Evolutionary conservation across 2,888 invertebrate genomes (phyloP), one percentile per base, ranked within the genome.

Genomic region (Lagria hirta): DNA sequence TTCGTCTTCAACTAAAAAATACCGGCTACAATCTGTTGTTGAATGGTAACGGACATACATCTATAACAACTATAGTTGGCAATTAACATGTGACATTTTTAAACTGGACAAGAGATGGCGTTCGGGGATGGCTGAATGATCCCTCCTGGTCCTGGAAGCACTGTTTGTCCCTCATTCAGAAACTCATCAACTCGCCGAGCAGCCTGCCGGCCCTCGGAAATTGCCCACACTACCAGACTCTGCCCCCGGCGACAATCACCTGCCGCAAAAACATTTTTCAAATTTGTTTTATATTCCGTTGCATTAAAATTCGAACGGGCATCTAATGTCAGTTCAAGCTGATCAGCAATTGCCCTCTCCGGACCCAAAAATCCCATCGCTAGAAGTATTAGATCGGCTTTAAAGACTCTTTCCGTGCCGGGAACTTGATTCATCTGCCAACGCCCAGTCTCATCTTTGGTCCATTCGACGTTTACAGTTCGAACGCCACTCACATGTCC

Each of bases 351-450:
- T 47, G 86, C 83, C 64, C 90, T 80, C 75, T 98, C 97, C 1
- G 97, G 97, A 0, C 97, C 97, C 48, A 96, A 75, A 79, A 99
- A 99, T 60, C 99, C 99, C 98, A 99, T 98, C 2, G 99, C 99
- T 32, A 99, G 78, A 49, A 99, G 77, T 40, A 97, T 91, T 50
- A 99, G 77, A 69, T 99, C 94, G 36, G 92, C 90, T 57, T 86
- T 82, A 74, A 82, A 92, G 15, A 86, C 76, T 67, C 82, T 82
- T 66, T 88, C 86, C 1, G 86, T 81, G 51, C 87, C 91, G 34
- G 83, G 77, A 27, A 89, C 72, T 75, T 97, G 92, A 45, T 81
- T 77, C 92, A 97, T 94, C 66, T 87, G 86, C 97, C 97, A 99
- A 47, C 92, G 81, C 0, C 97, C 98, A 33, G 81, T 82, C 13